Percentiles rank a stretch among this genome's conserved stretches.
Conservation (phyloP, 2,888 invertebrate genomes). For the Thalpophila matura region DNA sequence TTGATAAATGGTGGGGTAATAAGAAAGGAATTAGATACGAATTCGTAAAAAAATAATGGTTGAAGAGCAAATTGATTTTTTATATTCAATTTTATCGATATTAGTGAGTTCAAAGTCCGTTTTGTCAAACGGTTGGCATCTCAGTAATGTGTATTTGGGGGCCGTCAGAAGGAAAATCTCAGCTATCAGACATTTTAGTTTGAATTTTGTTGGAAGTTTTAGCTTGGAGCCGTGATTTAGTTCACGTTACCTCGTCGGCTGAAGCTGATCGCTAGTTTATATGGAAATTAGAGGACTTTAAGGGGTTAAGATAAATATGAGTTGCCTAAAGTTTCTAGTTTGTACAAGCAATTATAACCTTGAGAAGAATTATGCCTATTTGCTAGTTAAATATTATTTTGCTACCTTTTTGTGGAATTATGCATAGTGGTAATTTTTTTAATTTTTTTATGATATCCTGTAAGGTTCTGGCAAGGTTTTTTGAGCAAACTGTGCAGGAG, state of each 20-base stretch:
- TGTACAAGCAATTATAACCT: slow-evolving; percentile 18
- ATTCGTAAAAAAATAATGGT: slow-evolving; percentile 55
- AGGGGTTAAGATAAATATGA: slow-evolving; percentile 46
- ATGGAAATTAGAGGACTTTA: slow-evolving; percentile 51
- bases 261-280: slow-evolving; percentile 51
- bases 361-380: slow-evolving; percentile 5
- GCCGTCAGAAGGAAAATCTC: slow-evolving; percentile 32
- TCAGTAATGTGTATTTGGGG: slow-evolving; percentile 37
- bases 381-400: neutral
- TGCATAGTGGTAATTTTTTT: no score
- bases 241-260: slow-evolving; percentile 43
- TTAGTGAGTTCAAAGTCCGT: slow-evolving; percentile 46
- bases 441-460: no score
- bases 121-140: slow-evolving; percentile 38
- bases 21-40: slow-evolving; percentile 69
- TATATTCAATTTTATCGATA: slow-evolving; percentile 51
- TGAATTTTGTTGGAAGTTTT: slow-evolving; percentile 45
- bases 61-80: slow-evolving; percentile 52
- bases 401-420: neutral
- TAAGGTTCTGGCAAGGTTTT: neutral
- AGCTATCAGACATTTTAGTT: slow-evolving; percentile 46
- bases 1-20: slow-evolving; percentile 73
- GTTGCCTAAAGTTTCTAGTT: slow-evolving; percentile 33
- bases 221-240: slow-evolving; percentile 39
- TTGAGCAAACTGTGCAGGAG: no score